phyloP scores from a whole-genome alignment of 2,113 vertebrate genomes.

The Caracal caracal region DNA sequence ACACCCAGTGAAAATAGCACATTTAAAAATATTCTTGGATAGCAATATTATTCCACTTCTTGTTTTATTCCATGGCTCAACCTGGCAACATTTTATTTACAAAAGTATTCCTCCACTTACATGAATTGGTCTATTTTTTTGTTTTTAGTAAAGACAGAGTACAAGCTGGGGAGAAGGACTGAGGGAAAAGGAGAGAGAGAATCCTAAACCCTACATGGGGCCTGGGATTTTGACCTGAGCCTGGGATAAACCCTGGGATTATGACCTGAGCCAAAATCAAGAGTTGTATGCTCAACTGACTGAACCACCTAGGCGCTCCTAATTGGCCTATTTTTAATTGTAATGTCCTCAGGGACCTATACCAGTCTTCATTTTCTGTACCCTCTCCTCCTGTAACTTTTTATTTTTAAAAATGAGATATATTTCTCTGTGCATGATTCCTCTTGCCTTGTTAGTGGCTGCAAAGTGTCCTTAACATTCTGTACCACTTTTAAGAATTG shows the following conservation, averaged over 20 bases:
- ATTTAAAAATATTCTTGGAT: background rate
- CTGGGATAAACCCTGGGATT: too few relatives aligned
- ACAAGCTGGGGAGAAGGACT: too few relatives aligned
- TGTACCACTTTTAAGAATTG: background rate
- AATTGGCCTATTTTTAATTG: background rate
- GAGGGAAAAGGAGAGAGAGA: too few relatives aligned
- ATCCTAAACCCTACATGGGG: too few relatives aligned
- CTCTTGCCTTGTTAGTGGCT: background rate
- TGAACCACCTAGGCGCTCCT: background rate
- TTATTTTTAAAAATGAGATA: background rate
- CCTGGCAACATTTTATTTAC: background rate
- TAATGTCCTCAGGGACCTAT: background rate
- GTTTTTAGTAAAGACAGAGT: too few relatives aligned
- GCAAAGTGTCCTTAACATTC: background rate
- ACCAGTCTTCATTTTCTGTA: conserved; percentile 31
- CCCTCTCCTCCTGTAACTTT: background rate
- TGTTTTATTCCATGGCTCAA: background rate
- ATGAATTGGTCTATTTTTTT: background rate
- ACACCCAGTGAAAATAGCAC: background rate
- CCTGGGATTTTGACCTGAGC: too few relatives aligned
- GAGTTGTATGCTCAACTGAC: too few relatives aligned
- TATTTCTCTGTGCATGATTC: background rate
- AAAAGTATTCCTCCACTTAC: background rate
- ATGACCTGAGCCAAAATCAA: too few relatives aligned
- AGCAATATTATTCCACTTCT: background rate